Evolutionary conservation across 1,140 invertebrate species (phyloP).

Genomic region (Notospermus geniculatus): DNA sequence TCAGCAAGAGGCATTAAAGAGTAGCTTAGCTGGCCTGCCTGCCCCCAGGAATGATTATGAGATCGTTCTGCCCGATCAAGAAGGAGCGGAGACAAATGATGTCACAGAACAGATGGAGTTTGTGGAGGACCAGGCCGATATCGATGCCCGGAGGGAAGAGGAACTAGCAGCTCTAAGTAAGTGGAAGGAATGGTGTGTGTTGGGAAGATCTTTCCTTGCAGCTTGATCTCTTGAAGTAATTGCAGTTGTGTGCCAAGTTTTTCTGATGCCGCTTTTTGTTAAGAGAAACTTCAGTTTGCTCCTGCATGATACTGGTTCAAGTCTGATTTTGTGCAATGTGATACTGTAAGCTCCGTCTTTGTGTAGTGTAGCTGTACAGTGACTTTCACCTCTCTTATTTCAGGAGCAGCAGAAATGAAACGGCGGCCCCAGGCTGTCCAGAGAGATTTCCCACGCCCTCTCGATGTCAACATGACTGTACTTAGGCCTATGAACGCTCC

Average conservation of each 20-base stretch:
- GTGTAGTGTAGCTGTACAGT: slow-evolving; percentile 5
- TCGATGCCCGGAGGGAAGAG: slow-evolving; percentile 70
- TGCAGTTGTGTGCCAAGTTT: too few species aligned
- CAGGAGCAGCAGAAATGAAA: slow-evolving; percentile 65
- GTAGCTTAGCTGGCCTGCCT: slow-evolving; percentile 77
- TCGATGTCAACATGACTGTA: slow-evolving; percentile 78
- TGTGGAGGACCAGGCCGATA: slow-evolving; percentile 72
- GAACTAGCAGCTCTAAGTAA: slow-evolving; percentile 66
- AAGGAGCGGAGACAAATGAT: slow-evolving; percentile 60
- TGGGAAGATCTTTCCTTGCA: too few species aligned
- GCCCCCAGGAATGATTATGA: slow-evolving; percentile 96
- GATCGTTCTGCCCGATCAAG: slow-evolving; percentile 91
- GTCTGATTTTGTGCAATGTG: slow-evolving; percentile 15
- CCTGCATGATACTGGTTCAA: too few species aligned
- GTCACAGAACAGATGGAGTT: slow-evolving; percentile 48
- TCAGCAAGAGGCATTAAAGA: slow-evolving; percentile 66
- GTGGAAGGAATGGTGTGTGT: too few species aligned
- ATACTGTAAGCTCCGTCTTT: too few species aligned
- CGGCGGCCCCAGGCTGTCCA: slow-evolving; percentile 86
- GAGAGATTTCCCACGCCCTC: slow-evolving; percentile 81
- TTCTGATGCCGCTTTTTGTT: too few species aligned
- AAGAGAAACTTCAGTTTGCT: too few species aligned
- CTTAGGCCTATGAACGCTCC: slow-evolving; percentile 67
- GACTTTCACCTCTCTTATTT: slow-evolving; percentile 20
- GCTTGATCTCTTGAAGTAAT: too few species aligned